These are phyloP conservation scores for Chaetoderma sp. DNA, from an alignment of 2,888 invertebrate species.

Conservation along the genomic window DNA sequence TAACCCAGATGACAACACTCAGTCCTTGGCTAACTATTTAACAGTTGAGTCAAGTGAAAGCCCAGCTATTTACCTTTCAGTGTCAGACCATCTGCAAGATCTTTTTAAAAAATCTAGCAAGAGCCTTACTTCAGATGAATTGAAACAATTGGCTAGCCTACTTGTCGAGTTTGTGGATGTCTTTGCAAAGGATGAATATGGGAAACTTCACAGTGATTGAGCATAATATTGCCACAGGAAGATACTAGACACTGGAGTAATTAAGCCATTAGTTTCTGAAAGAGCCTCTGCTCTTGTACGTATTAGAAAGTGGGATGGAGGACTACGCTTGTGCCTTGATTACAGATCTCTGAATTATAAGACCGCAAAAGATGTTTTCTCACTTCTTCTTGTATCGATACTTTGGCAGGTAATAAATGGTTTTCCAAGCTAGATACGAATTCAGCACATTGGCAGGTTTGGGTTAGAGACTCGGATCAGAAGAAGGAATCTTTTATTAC, in stretches of 20 bases:
- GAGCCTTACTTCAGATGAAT: too few species aligned
- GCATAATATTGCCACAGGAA: too few species aligned
- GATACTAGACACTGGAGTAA: slow-evolving; percentile 21
- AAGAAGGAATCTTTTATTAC: slow-evolving; percentile 13
- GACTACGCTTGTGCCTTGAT: slow-evolving; percentile 31
- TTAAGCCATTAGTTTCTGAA: slow-evolving; percentile 24
- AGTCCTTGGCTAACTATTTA: too few species aligned
- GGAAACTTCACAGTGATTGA: too few species aligned
- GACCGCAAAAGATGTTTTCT: slow-evolving; percentile 28
- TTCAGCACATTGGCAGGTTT: slow-evolving; percentile 33
- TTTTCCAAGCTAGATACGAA: slow-evolving; percentile 29
- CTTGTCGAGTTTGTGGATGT: too few species aligned
- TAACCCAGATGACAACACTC: too few species aligned
- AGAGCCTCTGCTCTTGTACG: slow-evolving; percentile 28
- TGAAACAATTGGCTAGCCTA: too few species aligned
- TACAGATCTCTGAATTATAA: slow-evolving; percentile 27
- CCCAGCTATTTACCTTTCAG: too few species aligned
- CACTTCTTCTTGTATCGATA: slow-evolving; percentile 23
- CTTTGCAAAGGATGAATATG: too few species aligned
- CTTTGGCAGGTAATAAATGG: slow-evolving; percentile 21
- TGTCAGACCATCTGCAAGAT: too few species aligned
- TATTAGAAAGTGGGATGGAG: slow-evolving; percentile 25
- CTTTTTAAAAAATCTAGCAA: too few species aligned
- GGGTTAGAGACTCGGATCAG: slow-evolving; percentile 8
- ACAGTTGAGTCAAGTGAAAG: too few species aligned